phyloP scores from a whole-genome alignment of 2,113 vertebrate genomes.

The Brachypodius melanocephalos region DNA sequence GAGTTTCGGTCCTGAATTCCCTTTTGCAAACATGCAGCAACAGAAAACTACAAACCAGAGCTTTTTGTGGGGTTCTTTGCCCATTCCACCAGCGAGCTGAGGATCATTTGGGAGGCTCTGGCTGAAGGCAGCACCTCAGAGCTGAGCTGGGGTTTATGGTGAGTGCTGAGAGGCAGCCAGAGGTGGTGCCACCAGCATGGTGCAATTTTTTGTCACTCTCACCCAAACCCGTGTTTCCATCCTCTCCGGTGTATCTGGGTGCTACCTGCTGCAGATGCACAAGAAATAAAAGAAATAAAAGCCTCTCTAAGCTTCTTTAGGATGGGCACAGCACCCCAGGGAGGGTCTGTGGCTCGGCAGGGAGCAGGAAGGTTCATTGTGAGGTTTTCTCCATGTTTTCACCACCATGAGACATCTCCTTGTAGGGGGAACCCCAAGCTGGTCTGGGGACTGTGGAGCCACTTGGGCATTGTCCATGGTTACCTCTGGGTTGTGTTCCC shows the following conservation, averaged over 20 bases:
- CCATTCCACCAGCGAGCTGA: not conserved
- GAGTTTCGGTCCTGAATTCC: not conserved
- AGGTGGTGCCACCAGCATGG: rapidly evolving
- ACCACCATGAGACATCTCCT: not conserved
- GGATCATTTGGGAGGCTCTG: not conserved
- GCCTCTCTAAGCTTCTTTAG: not conserved
- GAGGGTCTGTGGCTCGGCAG: not conserved
- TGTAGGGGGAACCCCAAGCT: rapidly evolving
- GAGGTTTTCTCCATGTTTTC: not conserved
- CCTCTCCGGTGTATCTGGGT: rapidly evolving
- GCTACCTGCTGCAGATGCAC: not conserved
- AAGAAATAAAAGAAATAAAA: not conserved
- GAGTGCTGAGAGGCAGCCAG: not conserved
- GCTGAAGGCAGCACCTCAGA: not conserved
- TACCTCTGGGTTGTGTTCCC: not conserved
- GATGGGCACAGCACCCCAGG: not conserved
- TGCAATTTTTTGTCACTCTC: rapidly evolving
- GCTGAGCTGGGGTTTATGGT: not conserved
- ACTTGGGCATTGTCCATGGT: rapidly evolving
- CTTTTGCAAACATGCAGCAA: rapidly evolving
- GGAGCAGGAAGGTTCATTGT: rapidly evolving
- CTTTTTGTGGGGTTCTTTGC: not conserved
- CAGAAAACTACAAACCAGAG: rapidly evolving
- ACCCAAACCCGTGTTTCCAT: not conserved
- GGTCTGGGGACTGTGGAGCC: rapidly evolving